Percentiles rank a stretch among this genome's conserved stretches.
phyloP scores from a whole-genome alignment of 2,797 vertebrate genomes.

The Morelia viridis region DNA sequence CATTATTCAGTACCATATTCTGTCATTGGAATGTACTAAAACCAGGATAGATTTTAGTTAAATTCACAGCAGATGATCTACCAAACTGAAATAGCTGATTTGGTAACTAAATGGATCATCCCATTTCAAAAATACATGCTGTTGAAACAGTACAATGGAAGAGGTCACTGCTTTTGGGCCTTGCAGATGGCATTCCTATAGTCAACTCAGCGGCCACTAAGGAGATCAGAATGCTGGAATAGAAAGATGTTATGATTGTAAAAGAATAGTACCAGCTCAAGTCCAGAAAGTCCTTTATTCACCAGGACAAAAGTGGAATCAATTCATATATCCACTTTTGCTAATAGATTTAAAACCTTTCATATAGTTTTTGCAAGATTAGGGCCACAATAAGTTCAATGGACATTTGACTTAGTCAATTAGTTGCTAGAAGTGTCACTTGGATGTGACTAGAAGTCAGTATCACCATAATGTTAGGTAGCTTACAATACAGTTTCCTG shows the following conservation, averaged over 20 bases:
- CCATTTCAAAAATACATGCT: background rate
- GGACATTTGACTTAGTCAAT: background rate
- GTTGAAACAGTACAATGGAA: background rate
- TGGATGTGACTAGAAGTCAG: slow-evolving; percentile 11
- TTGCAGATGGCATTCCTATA: background rate
- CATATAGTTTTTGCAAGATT: background rate
- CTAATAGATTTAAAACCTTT: background rate
- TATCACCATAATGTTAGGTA: slow-evolving; percentile 1
- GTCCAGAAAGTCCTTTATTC: background rate
- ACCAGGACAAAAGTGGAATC: background rate
- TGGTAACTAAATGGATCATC: background rate
- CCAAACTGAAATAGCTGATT: background rate
- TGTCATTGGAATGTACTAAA: background rate
- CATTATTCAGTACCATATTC: background rate
- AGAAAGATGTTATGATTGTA: background rate
- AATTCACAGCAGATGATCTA: background rate
- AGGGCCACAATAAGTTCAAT: background rate
- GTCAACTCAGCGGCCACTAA: background rate
- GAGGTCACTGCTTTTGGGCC: background rate
- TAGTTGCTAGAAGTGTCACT: background rate
- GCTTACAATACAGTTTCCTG: slow-evolving; percentile 7
- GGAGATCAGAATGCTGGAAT: background rate
- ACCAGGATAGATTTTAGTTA: background rate
- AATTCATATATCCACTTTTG: background rate
- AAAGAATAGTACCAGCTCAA: background rate